Conservation (phyloP, 1,140 invertebrate genomes). For the Solenopsis invicta region DNA sequence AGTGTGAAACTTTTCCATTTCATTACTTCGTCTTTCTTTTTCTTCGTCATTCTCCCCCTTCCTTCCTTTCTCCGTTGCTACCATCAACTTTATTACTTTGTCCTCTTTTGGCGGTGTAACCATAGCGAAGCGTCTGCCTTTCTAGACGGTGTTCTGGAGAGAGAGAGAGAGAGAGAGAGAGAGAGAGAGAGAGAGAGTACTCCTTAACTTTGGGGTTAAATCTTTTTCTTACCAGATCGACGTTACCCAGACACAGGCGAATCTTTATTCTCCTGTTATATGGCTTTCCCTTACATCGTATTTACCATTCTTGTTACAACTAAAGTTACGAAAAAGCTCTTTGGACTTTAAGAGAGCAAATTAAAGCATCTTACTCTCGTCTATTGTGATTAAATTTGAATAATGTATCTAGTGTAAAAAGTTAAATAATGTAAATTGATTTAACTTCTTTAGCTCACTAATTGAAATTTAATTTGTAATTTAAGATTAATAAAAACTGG, state of each 20-base stretch:
- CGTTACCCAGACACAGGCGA: conserved; percentile 25
- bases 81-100: conserved; percentile 84
- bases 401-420: not conserved
- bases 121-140: conserved; percentile 45
- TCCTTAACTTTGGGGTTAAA: conserved; percentile 72
- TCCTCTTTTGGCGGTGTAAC: conserved; percentile 73
- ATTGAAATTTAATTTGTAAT: not conserved
- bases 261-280: conserved; percentile 28
- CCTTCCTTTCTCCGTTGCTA: conserved; percentile 29
- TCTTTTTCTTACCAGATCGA: conserved; percentile 59
- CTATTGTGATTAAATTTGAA: conserved; percentile 15
- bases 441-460: not conserved
- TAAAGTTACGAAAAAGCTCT: conserved; percentile 9
- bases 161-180: too few species aligned
- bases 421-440: not conserved
- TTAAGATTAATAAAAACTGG: not conserved
- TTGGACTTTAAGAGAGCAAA: not conserved
- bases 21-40: conserved; percentile 79
- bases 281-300: not conserved
- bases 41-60: conserved; percentile 43
- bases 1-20: conserved; percentile 83
- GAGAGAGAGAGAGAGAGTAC: not conserved
- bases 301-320: conserved; percentile 1
- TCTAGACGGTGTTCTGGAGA: conserved; percentile 13
- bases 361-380: not conserved